Evolutionary conservation across 2,113 vertebrate genomes (phyloP), one percentile per base, ranked within the genome.

Genomic region (Antigone vipio): DNA sequence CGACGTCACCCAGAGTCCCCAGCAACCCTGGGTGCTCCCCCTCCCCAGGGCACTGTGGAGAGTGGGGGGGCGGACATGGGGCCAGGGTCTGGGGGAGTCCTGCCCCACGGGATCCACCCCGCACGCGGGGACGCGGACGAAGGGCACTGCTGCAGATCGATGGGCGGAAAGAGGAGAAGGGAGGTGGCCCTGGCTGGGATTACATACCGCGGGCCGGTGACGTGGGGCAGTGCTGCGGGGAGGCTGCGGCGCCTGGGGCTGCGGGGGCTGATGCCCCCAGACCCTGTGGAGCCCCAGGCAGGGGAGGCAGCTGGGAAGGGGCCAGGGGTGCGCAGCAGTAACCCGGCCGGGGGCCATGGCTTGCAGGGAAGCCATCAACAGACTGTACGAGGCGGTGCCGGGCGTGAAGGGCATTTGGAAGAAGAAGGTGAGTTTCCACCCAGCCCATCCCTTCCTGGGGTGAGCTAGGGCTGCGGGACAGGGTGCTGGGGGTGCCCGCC

Each of bases 331-430:
- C 15, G 34, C 21, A 68, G 49, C 35, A 12, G 7, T 32, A 23
- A 88, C 63, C n/a, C 2, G 2, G 5, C 56, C 2, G 2, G 30
- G 34, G 10, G 50, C 79, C 7, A 15, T 66, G 60, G 40, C 18
- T 80, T 69, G 22, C 97, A 99, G 99, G 96, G 99, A 99, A 93
- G 99, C 99, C 97, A 99, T 99, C 98, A 99, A 99, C 96, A 98
- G 99, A 66, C 98, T 99, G 6, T 99, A 99, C 5, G 99, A 99
- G 89, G 98, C 98, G 0, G 99, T 99, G 82, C 99, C 99, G 0
- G 99, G 99, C 0, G 98, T 99, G 74, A 99, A 98, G 85, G 99
- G 99, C 60, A 98, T 98, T 53, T 99, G 99, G 99, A 99, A 98
- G 97, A 99, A 98, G 96, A 99, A 99, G 98, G 99, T 99, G 83